Conservation (phyloP, 1,140 invertebrate species). For the Elysia chlorotica region DNA sequence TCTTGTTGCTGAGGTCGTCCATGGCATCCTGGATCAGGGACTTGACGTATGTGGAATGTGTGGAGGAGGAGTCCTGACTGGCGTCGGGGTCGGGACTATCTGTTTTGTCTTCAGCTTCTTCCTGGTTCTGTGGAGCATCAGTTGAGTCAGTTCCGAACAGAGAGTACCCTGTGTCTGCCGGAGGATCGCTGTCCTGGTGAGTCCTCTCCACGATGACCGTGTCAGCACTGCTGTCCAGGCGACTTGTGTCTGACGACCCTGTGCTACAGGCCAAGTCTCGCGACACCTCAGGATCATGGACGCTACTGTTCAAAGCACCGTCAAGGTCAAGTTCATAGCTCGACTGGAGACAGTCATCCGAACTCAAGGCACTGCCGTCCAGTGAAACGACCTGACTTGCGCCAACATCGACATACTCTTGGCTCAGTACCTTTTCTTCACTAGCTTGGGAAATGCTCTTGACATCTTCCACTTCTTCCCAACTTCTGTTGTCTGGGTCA, state of each 20-base stretch:
- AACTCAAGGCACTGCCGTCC: slow-evolving; percentile 6
- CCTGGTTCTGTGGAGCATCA: too few relatives aligned
- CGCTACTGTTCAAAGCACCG: slow-evolving; percentile 13
- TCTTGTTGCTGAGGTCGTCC: slow-evolving; percentile 48
- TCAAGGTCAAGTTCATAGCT: not conserved
- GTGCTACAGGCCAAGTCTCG: slow-evolving; percentile 14
- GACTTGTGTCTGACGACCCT: slow-evolving; percentile 37
- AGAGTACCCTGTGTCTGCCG: not conserved
- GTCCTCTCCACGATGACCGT: slow-evolving; percentile 37
- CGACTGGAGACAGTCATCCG: slow-evolving; percentile 20
- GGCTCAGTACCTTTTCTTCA: too few relatives aligned
- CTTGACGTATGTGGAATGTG: slow-evolving; percentile 59
- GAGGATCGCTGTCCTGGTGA: not conserved
- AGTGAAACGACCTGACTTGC: not conserved
- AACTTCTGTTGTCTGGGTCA: too few relatives aligned
- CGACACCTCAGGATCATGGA: slow-evolving; percentile 12
- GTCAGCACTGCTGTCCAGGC: slow-evolving; percentile 52
- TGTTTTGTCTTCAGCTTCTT: too few relatives aligned
- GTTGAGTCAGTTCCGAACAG: too few relatives aligned
- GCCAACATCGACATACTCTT: too few relatives aligned
- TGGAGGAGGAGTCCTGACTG: slow-evolving; percentile 31
- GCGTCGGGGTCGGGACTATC: too few relatives aligned
- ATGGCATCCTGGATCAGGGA: slow-evolving; percentile 62
- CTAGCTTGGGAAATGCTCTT: too few relatives aligned
- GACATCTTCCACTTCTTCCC: too few relatives aligned